Evolutionary conservation across 37 sponge, comb jelly and placozoan species (phyloP).

Genomic region (Axinella damicornis): DNA sequence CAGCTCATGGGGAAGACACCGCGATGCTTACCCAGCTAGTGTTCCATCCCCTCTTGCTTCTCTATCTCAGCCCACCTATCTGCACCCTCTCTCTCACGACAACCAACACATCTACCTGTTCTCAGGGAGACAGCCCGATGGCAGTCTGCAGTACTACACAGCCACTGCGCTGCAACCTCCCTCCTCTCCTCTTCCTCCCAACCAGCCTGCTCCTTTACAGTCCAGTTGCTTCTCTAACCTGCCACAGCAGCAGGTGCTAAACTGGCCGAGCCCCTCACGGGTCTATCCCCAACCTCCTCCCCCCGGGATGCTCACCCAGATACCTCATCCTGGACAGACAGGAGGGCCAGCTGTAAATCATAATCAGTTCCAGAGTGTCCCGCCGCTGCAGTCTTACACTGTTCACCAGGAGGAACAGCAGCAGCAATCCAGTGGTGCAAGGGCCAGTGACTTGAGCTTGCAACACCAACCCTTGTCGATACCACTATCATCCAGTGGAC

Average conservation of each 20-base stretch:
- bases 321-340: background rate
- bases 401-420: too few species aligned
- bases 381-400: background rate
- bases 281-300: background rate
- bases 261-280: background rate
- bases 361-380: background rate
- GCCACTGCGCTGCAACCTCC: constrained; percentile 49
- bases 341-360: background rate
- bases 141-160: constrained; percentile 45
- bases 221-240: too few species aligned
- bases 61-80: background rate
- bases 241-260: background rate
- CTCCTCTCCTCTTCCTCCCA: background rate
- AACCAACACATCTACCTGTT: constrained; percentile 14
- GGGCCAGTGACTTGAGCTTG: too few species aligned
- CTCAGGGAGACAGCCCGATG: constrained; percentile 55
- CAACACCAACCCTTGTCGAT: background rate
- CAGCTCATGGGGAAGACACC: background rate
- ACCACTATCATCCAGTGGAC: too few species aligned
- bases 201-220: background rate
- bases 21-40: too few species aligned
- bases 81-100: background rate
- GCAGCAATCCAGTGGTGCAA: too few species aligned
- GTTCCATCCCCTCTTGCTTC: background rate
- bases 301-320: background rate